A percentile compares a stretch with the other conserved stretches of the same genome.
Conservation (phyloP, 92 coral and sea anemone species). For the Porites rus region DNA sequence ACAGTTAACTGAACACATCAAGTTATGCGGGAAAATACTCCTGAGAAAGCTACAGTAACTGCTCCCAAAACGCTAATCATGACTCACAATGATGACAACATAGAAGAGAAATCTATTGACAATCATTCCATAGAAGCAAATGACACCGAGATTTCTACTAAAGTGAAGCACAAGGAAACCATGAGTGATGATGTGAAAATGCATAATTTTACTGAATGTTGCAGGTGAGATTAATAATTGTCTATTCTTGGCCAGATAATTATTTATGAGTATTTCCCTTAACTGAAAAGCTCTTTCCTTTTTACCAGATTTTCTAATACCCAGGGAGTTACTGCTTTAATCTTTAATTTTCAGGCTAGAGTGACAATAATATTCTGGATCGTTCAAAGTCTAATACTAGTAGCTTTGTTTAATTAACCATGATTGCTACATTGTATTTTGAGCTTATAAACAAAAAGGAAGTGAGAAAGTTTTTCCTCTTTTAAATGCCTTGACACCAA, state of each 20-base stretch:
- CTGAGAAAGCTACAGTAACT: background rate
- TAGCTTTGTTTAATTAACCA: no score
- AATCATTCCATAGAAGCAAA: constrained; percentile 11
- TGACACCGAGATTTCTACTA: constrained; percentile 5
- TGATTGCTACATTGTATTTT: no score
- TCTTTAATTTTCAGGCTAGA: no score
- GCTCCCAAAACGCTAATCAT: background rate
- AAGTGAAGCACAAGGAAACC: constrained; percentile 32
- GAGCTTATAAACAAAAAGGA: no score
- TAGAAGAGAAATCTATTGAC: background rate
- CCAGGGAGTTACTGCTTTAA: no score
- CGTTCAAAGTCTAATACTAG: no score
- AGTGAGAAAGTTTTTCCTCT: no score
- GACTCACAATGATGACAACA: constrained; percentile 7
- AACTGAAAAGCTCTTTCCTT: background rate
- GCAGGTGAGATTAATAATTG: constrained; percentile 15
- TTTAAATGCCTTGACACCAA: no score
- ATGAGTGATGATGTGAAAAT: constrained; percentile 16
- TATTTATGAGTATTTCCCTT: background rate
- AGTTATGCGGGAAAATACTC: background rate
- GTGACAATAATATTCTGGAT: no score
- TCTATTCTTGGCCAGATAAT: background rate
- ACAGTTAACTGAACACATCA: background rate
- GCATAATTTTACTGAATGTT: constrained; percentile 55
- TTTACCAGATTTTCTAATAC: background rate